Percentiles rank a stretch among this genome's conserved stretches.
Evolutionary conservation across 1,140 invertebrate genomes (phyloP).

Genomic region (Liolophura sinensis): DNA sequence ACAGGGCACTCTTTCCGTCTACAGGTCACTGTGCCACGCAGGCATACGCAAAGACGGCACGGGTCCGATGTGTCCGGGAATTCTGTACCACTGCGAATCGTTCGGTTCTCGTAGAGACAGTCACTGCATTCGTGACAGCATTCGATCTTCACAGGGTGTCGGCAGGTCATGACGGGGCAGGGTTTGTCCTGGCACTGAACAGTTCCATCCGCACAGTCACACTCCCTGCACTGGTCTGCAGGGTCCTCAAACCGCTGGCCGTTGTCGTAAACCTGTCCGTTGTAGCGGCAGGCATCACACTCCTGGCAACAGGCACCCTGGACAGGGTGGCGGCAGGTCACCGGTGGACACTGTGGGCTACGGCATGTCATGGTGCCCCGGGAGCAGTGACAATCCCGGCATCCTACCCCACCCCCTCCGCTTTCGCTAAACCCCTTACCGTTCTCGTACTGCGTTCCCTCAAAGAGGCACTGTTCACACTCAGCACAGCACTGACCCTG

Average conservation of each 20-base stretch:
- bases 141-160: conserved; percentile 26
- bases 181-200: conserved; percentile 23
- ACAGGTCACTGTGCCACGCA: conserved; percentile 37
- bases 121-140: conserved; percentile 21
- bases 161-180: conserved; percentile 31
- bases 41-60: conserved; percentile 17
- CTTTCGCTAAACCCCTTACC: conserved; percentile 28
- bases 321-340: conserved; percentile 30
- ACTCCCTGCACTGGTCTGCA: conserved; percentile 33
- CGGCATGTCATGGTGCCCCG: conserved; percentile 4
- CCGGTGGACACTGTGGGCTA: conserved; percentile 8
- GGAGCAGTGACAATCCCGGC: not conserved
- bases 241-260: conserved; percentile 21
- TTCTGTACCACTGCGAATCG: conserved; percentile 1
- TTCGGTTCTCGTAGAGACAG: conserved; percentile 6
- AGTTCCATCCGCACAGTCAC: conserved; percentile 28
- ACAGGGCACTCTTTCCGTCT: conserved; percentile 25
- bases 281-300: conserved; percentile 36
- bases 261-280: conserved; percentile 27
- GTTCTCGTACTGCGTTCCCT: conserved; percentile 16
- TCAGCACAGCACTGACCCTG: conserved; percentile 20
- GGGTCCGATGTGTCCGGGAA: conserved; percentile 7
- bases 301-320: conserved; percentile 34
- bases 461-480: conserved; percentile 29
- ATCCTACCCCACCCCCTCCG: conserved; percentile 25